A percentile compares a stretch with the other conserved stretches of the same genome.
These are phyloP conservation scores for Gouania willdenowi DNA, from an alignment of 2,797 vertebrate species.

Conservation along the genomic window DNA sequence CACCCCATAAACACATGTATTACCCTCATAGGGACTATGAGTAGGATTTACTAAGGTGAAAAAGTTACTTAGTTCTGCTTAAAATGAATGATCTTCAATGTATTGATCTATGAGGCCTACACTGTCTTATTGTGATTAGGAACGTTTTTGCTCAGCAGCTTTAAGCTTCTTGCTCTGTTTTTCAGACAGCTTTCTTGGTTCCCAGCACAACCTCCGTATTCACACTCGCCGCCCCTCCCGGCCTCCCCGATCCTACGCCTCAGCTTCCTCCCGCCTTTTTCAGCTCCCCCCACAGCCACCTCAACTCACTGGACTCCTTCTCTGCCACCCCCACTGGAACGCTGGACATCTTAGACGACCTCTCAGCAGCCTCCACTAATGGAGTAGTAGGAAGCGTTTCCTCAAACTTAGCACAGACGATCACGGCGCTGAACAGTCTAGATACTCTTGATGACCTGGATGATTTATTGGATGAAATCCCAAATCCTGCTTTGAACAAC, in stretches of 20 bases:
- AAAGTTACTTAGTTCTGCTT: too few species aligned
- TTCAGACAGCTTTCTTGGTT: conserved; percentile 28
- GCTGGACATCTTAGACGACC: conserved; percentile 68
- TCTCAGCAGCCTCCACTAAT: conserved; percentile 4
- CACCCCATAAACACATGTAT: too few species aligned
- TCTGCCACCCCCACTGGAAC: conserved; percentile 1
- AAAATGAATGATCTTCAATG: too few species aligned
- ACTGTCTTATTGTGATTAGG: too few species aligned
- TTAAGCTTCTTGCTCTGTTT: background rate
- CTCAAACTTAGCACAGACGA: conserved; percentile 16
- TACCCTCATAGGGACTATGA: too few species aligned
- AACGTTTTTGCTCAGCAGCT: too few species aligned
- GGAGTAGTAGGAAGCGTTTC: conserved; percentile 3
- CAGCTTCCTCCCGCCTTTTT: conserved; percentile 88
- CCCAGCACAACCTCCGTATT: background rate
- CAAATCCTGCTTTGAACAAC: background rate
- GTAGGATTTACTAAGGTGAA: too few species aligned
- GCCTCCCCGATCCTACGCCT: conserved; percentile 78
- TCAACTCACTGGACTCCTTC: conserved; percentile 85
- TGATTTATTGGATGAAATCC: conserved; percentile 20
- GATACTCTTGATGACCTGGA: conserved; percentile 63
- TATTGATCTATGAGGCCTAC: too few species aligned
- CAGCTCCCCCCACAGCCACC: conserved; percentile 68
- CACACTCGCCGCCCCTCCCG: conserved; percentile 35
- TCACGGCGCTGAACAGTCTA: conserved; percentile 61